Base-by-base conservation (phyloP, 2,797 vertebrate genomes). In the Prunella strophiata region DNA sequence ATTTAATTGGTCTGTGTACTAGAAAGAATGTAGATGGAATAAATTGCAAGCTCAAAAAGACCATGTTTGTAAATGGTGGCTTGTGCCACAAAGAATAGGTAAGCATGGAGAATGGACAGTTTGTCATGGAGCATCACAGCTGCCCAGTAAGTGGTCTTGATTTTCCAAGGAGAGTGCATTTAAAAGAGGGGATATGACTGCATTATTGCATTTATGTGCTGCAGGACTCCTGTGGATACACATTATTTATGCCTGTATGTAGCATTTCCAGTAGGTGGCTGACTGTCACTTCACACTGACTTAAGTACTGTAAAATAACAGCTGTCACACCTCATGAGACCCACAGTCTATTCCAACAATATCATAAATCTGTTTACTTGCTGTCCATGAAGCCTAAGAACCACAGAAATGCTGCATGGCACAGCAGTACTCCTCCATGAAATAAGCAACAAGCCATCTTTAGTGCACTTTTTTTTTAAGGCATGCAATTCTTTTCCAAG, bases 291-390 rank as follows among this genome's bases (percentile, higher is more conserved):
- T 94, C 83, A 79, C 82, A 74, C 50, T 93, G 94, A 48, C 89
- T 96, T 96, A 97, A 96, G 78, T 88, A 75, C 94, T 92, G 57
- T 95, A 90, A 97, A 97, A 92, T 96, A 97, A 92, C 92, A 97
- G 95, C 96, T 97, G 97, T 94, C 96, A 95, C 94, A 91, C 62
- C 57, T 94, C 85, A 36, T 59, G 89, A 91, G 84, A 97, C 83
- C 91, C 71, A 76, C 85, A 94, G 77, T 88, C 78, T 65, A 32
- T 84, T 91, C 65, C 83, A 94, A 52, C 34, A 75, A 29, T 89
- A 70, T 47, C 36, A 51, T 94, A 94, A 96, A 93, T 97, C 90
- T 88, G 67, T 92, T 97, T 95, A 73, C 63, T 80, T 89, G 68
- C 91, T 83, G 80, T 83, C 72, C 47, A 1, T 34, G 52, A 85